phyloP scores from a whole-genome alignment of 2,797 vertebrate genomes.

The Taeniopygia guttata region DNA sequence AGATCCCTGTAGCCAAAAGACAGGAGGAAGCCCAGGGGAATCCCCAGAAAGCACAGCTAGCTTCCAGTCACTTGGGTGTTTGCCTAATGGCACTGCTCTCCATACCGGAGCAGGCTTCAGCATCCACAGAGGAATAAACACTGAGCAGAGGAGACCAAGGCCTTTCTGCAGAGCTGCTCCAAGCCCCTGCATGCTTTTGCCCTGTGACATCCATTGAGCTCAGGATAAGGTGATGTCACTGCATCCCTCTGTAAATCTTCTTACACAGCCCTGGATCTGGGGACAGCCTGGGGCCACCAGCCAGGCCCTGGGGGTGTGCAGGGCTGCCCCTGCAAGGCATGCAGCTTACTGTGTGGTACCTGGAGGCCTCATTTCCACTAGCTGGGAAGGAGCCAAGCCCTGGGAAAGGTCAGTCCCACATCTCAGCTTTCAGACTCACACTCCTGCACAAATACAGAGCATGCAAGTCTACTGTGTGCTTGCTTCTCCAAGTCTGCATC shows the following conservation, averaged over 20 bases:
- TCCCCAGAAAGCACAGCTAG: background rate
- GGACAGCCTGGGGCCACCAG: background rate
- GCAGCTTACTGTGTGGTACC: background rate
- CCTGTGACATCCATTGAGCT: background rate
- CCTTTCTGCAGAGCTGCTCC: background rate
- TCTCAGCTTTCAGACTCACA: background rate
- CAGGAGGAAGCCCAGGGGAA: slow-evolving; percentile 27
- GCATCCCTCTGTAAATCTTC: background rate
- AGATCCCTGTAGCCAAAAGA: background rate
- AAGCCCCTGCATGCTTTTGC: background rate
- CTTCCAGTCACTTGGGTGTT: background rate
- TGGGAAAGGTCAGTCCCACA: background rate
- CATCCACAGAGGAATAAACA: background rate
- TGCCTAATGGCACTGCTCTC: background rate
- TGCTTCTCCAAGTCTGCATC: background rate
- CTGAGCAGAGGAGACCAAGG: background rate
- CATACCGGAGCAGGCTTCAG: background rate
- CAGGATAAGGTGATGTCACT: background rate
- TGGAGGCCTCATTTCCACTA: background rate
- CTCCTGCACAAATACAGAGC: background rate
- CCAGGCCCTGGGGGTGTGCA: background rate
- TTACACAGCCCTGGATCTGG: background rate
- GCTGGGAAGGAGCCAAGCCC: background rate
- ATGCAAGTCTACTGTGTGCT: background rate
- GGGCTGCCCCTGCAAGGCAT: background rate